phyloP scores from a whole-genome alignment of 2,888 invertebrate species.

The Hemithea aestivaria region DNA sequence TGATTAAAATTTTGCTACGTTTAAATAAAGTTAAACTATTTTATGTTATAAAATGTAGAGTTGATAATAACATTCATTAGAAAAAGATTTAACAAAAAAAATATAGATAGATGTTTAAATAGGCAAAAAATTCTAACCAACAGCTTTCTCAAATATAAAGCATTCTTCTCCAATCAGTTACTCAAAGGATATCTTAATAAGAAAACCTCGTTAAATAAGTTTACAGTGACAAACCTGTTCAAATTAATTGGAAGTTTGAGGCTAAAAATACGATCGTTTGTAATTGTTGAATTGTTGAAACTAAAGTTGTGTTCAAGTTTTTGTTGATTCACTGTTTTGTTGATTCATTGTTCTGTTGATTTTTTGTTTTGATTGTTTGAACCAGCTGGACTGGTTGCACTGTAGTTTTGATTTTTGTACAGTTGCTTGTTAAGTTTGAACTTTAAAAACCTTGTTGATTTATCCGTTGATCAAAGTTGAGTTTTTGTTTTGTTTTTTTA shows the following conservation, averaged over 20 bases:
- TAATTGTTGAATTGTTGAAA: conserved; percentile 18
- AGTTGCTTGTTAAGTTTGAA: conserved; percentile 29
- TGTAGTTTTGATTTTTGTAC: conserved; percentile 17
- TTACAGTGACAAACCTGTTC: neutral
- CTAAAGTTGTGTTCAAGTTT: conserved; percentile 33
- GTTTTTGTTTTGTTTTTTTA: conserved; percentile 38
- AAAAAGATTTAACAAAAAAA: too few relatives aligned
- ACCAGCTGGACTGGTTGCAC: conserved; percentile 26
- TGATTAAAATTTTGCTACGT: too few relatives aligned
- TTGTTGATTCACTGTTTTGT: conserved; percentile 6
- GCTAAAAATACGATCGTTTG: conserved; percentile 7
- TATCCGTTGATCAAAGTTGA: conserved; percentile 31
- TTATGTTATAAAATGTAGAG: too few relatives aligned
- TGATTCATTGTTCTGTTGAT: conserved; percentile 24
- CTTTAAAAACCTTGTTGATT: conserved; percentile 32
- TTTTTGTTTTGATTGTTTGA: conserved; percentile 20
- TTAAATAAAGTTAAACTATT: too few relatives aligned
- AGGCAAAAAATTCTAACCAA: too few relatives aligned
- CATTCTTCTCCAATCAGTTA: too few relatives aligned
- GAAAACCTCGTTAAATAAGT: too few relatives aligned
- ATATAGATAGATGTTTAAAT: too few relatives aligned
- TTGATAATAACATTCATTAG: too few relatives aligned
- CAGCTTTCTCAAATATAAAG: too few relatives aligned
- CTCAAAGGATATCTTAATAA: too few relatives aligned
- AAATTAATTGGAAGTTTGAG: conserved; percentile 18